phyloP scores from a whole-genome alignment of 2,797 vertebrate species.

The Denticeps clupeoides region DNA sequence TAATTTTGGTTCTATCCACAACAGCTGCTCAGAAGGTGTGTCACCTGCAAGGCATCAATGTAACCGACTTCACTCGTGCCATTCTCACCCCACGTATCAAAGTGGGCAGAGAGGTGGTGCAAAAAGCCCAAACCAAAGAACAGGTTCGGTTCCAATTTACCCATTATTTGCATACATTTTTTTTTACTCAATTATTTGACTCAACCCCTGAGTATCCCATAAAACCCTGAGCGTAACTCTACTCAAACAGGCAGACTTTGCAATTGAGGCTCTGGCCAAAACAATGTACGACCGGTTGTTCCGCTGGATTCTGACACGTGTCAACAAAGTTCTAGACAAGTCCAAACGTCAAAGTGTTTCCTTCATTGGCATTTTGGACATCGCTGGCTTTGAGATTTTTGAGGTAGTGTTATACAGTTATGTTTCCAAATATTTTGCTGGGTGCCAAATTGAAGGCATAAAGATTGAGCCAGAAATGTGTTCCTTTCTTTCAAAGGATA shows the following conservation, averaged over 20 bases:
- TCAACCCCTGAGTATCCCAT: too few species aligned
- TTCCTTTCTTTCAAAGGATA: slow-evolving; percentile 64
- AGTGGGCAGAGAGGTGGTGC: slow-evolving; percentile 89
- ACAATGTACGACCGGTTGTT: slow-evolving; percentile 89
- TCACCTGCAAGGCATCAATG: slow-evolving; percentile 72
- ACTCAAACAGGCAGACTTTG: slow-evolving; percentile 79
- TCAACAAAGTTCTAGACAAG: slow-evolving; percentile 94
- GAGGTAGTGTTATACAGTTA: slow-evolving; percentile 55
- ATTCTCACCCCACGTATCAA: slow-evolving; percentile 81
- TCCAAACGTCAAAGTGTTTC: slow-evolving; percentile 92
- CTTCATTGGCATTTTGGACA: slow-evolving; percentile 93
- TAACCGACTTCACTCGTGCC: slow-evolving; percentile 73
- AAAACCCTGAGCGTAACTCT: too few species aligned
- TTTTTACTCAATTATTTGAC: too few species aligned
- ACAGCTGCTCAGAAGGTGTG: slow-evolving; percentile 86
- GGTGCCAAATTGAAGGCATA: too few species aligned
- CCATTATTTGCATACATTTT: background rate
- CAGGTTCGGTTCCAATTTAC: slow-evolving; percentile 63
- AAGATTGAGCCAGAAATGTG: background rate
- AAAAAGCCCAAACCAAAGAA: slow-evolving; percentile 97
- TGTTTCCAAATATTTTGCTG: background rate
- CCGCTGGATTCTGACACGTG: slow-evolving; percentile 80
- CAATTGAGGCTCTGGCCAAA: slow-evolving; percentile 85
- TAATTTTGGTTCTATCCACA: background rate
- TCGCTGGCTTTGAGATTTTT: slow-evolving; percentile 97